A percentile compares a stretch with the other conserved stretches of the same genome.
These are phyloP conservation scores for Sebastes kiyomatsui DNA, from an alignment of 2,797 vertebrate species.

Conservation along the genomic window DNA sequence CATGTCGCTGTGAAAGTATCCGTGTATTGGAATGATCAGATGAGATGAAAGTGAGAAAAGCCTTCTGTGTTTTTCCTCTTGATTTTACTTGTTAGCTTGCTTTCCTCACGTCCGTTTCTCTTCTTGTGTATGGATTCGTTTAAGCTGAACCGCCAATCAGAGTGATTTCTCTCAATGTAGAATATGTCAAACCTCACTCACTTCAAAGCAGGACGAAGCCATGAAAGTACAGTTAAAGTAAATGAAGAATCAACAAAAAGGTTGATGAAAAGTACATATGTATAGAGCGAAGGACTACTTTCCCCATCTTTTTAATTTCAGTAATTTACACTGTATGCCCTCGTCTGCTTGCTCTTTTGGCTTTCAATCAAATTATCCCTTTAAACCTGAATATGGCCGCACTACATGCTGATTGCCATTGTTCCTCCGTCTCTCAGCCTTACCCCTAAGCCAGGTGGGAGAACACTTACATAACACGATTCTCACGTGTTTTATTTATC, in stretches of 20 bases:
- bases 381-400: conserved; percentile 1
- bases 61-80: no score
- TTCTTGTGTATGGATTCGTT: no score
- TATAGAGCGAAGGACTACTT: background rate
- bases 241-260: background rate
- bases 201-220: background rate
- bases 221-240: background rate
- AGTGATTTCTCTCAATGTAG: background rate
- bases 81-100: no score
- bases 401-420: conserved; percentile 33
- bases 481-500: background rate
- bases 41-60: no score
- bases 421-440: conserved; percentile 14
- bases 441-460: conserved; percentile 6
- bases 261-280: background rate
- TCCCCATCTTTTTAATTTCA: conserved; percentile 1
- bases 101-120: no score
- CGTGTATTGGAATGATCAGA: no score
- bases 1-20: no score
- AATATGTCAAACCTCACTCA: background rate
- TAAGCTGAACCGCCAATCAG: no score
- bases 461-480: conserved; percentile 26
- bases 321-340: conserved; percentile 1
- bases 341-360: conserved; percentile 13
- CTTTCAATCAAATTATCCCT: conserved; percentile 47